Evolutionary conservation across 2,797 vertebrate genomes (phyloP), one percentile per base, ranked within the genome.

Genomic region (Melanogrammus aeglefinus): DNA sequence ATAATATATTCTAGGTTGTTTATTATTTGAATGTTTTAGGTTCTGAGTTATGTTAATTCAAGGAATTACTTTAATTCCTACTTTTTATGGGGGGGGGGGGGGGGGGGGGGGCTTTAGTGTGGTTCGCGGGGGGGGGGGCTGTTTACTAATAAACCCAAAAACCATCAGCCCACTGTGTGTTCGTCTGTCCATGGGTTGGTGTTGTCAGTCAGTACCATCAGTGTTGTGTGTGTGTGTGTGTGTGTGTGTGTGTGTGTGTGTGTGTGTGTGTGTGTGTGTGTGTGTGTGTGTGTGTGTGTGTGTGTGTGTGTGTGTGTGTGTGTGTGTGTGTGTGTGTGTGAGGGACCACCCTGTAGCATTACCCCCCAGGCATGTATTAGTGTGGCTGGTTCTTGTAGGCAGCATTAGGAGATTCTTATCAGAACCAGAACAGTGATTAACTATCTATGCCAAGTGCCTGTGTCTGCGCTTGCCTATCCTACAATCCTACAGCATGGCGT

Each of bases 291-390:
- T 57, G 51, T 57, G 51, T 57, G 18, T 63, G 51, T 47, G 73
- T 44, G n/a, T 44, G 31, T 57, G n/a, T 75, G 24, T 69, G 79
- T 78, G 66, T 72, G 78, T 72, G 78, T 75, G 66, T 78, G 73
- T 79, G 31, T 73, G 79, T 76, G 81, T 77, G 31, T 83, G 38
- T 70, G 73, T 70, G 76, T 47, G 71, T 86, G 71, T 87, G 79
- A 85, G 82, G 79, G 41, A 85, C 84, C 83, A 71, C 81, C 80
- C 73, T 47, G 71, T 81, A 77, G 79, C 82, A 78, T 27, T 31
- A 16, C 77, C 91, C 85, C 7, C 27, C 29, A 82, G 88, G 90
- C 76, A 69, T 12, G 63, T 24, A 12, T 24, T 13, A 1, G 63
- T 27, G n/a, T n/a, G 2, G n/a, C 63, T 69, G 27, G n/a, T 69